Conservation (phyloP, 2,797 vertebrate species). For the Eospalax fontanierii region DNA sequence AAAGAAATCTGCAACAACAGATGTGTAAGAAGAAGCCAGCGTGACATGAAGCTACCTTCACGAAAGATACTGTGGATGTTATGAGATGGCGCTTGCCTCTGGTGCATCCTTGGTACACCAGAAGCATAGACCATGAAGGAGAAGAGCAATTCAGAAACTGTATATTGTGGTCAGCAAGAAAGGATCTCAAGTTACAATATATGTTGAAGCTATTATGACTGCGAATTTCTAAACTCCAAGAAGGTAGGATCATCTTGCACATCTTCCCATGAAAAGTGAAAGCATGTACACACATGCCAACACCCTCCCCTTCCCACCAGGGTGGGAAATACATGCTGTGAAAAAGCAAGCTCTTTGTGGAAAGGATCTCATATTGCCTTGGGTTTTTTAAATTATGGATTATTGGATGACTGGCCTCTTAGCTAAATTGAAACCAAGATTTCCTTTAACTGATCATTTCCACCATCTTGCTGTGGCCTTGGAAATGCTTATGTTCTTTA, state of each 20-base stretch:
- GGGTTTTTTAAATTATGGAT: neutral
- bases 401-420: neutral
- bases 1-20: neutral
- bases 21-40: neutral
- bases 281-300: neutral
- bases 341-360: neutral
- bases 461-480: constrained; percentile 2
- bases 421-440: constrained; percentile 7
- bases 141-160: too few relatives aligned
- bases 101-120: neutral
- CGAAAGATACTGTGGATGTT: neutral
- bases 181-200: neutral
- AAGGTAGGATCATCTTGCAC: neutral
- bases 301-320: neutral
- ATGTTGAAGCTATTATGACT: neutral
- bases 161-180: neutral
- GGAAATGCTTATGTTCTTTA: neutral
- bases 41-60: neutral
- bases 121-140: neutral
- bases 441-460: neutral
- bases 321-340: neutral
- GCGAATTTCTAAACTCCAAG: neutral
- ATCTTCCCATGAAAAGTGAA: neutral
- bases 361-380: neutral
- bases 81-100: neutral